Conservation (phyloP, 2,113 vertebrate species). For the Lampris megalopsis region DNA sequence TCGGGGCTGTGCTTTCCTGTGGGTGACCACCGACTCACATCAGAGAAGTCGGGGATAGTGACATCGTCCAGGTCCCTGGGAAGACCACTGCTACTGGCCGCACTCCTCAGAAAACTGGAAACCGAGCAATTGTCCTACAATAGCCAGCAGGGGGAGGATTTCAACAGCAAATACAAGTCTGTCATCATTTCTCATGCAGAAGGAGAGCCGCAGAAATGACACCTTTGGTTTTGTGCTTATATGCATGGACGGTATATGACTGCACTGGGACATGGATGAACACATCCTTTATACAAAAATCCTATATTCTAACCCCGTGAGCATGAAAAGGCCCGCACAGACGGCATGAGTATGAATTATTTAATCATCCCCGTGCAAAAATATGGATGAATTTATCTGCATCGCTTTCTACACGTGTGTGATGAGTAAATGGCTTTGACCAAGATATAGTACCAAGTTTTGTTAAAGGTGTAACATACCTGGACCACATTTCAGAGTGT, state of each 20-base stretch:
- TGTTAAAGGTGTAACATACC: too few species aligned
- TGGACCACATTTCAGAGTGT: too few species aligned
- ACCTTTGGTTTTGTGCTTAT: not conserved
- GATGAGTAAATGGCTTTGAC: too few species aligned
- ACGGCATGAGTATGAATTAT: too few species aligned
- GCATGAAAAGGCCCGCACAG: not conserved
- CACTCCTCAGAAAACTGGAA: constrained; percentile 74
- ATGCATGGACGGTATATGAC: not conserved
- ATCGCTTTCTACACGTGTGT: too few species aligned
- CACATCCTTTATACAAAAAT: not conserved
- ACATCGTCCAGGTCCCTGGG: constrained; percentile 74
- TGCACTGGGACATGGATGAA: not conserved
- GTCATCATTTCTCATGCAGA: not conserved
- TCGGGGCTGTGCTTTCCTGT: not conserved
- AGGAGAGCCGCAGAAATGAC: not conserved
- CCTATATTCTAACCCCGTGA: not conserved
- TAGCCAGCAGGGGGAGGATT: constrained; percentile 61
- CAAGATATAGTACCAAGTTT: too few species aligned
- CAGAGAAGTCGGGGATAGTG: constrained; percentile 78
- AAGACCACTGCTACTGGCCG: constrained; percentile 60
- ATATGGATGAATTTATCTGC: too few species aligned
- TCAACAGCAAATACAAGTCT: constrained; percentile 34
- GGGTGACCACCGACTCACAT: constrained; percentile 46
- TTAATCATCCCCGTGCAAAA: too few species aligned
- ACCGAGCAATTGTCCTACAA: constrained; percentile 78